phyloP scores from a whole-genome alignment of 1,140 invertebrate species.

The Lasioglossum baleicum region DNA sequence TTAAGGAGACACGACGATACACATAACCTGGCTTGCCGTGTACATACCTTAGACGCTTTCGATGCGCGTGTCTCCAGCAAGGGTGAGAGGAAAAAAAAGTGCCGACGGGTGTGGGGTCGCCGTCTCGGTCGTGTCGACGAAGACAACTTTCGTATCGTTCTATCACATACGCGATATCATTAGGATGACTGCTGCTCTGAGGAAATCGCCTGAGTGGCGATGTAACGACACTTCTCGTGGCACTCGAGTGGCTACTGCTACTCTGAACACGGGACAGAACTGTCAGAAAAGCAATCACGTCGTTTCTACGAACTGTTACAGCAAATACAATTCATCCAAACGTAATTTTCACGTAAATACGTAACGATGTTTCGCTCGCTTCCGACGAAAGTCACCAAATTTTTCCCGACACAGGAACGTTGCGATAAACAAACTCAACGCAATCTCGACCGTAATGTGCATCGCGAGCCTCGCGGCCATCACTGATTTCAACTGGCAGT shows the following conservation, averaged over 20 bases:
- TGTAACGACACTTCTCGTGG: slow-evolving; percentile 29
- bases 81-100: slow-evolving; percentile 41
- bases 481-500: slow-evolving; percentile 55
- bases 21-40: slow-evolving; percentile 68
- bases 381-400: not conserved
- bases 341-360: not conserved
- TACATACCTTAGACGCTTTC: slow-evolving; percentile 54
- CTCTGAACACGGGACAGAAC: slow-evolving; percentile 39
- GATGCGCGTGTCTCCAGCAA: slow-evolving; percentile 54
- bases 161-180: slow-evolving; percentile 44
- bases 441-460: slow-evolving; percentile 54
- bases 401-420: slow-evolving; percentile 18
- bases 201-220: slow-evolving; percentile 9
- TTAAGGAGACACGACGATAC: slow-evolving; percentile 20
- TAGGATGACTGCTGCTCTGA: slow-evolving; percentile 4
- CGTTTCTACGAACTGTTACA: not conserved
- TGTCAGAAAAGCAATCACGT: slow-evolving; percentile 24
- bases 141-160: slow-evolving; percentile 16
- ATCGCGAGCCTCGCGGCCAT: slow-evolving; percentile 68
- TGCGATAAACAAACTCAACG: slow-evolving; percentile 62
- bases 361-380: not conserved
- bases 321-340: not conserved
- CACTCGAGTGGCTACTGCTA: slow-evolving; percentile 29
- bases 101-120: slow-evolving; percentile 51
- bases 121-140: slow-evolving; percentile 43